A percentile compares a stretch with the other conserved stretches of the same genome.
phyloP scores from a whole-genome alignment of 1,140 invertebrate species.

The Ceratoteleas bidentatus region DNA sequence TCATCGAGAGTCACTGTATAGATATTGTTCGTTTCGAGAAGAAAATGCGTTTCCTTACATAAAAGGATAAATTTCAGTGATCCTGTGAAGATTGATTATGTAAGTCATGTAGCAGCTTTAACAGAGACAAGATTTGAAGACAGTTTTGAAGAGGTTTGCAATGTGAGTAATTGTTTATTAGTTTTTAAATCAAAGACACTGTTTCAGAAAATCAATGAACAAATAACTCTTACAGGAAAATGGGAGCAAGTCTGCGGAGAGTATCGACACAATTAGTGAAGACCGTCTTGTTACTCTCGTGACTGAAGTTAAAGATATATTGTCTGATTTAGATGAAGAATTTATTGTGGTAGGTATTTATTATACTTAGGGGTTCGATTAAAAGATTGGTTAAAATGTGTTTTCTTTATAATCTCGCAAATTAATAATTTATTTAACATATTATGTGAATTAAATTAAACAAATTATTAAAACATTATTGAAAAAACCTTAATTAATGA shows the following conservation, averaged over 20 bases:
- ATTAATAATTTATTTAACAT: too few relatives aligned
- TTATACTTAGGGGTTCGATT: too few relatives aligned
- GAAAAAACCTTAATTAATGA: too few relatives aligned
- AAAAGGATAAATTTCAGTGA: slow-evolving; percentile 14
- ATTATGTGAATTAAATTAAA: too few relatives aligned
- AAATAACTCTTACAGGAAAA: not conserved
- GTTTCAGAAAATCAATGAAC: too few relatives aligned
- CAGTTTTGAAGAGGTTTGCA: slow-evolving; percentile 15
- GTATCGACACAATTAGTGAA: slow-evolving; percentile 54
- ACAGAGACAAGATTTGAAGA: not conserved
- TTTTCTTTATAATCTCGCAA: too few relatives aligned
- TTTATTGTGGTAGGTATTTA: slow-evolving; percentile 82
- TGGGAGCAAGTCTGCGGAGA: not conserved
- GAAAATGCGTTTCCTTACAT: slow-evolving; percentile 4
- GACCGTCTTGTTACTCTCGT: slow-evolving; percentile 84
- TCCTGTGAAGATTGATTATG: slow-evolving; percentile 34
- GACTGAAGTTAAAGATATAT: slow-evolving; percentile 88
- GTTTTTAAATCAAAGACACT: not conserved
- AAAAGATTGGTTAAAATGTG: too few relatives aligned
- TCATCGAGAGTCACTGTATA: too few relatives aligned
- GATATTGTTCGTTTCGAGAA: not conserved
- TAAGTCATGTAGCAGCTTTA: slow-evolving; percentile 4
- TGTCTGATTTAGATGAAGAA: slow-evolving; percentile 89
- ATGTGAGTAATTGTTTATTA: not conserved
- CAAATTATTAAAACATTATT: too few relatives aligned